These are phyloP conservation scores for Tipula confusa DNA, from an alignment of 2,888 invertebrate genomes.

Conservation along the genomic window DNA sequence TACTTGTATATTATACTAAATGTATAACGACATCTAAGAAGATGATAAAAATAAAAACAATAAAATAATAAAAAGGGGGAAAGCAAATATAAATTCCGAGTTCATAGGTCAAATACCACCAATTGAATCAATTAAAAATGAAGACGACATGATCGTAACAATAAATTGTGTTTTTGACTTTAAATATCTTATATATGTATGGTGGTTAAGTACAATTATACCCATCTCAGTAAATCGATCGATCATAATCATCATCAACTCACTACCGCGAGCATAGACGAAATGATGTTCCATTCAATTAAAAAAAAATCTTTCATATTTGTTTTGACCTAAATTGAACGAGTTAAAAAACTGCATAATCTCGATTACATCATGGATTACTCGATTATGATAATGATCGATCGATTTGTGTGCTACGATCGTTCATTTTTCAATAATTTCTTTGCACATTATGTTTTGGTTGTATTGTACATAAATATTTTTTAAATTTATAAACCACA, in stretches of 20 bases:
- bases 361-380: not conserved
- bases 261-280: not conserved
- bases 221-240: not conserved
- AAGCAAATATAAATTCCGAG: slow-evolving; percentile 20
- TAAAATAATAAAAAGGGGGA: not conserved
- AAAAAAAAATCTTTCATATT: not conserved
- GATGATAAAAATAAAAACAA: not conserved
- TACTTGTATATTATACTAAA: not conserved
- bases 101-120: slow-evolving; percentile 20
- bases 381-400: not conserved
- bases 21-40: not conserved
- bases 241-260: not conserved
- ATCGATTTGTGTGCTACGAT: not conserved
- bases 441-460: not conserved
- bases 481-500: not conserved
- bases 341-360: not conserved
- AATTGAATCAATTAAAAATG: slow-evolving; percentile 14
- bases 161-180: not conserved
- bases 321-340: not conserved
- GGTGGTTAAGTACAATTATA: not conserved
- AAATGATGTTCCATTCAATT: not conserved
- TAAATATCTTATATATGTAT: not conserved
- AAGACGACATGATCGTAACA: slow-evolving; percentile 12
- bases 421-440: not conserved
- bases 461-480: not conserved